Base-by-base conservation (phyloP, 2,888 invertebrate genomes). In the Caenorhabditis sp. region DNA sequence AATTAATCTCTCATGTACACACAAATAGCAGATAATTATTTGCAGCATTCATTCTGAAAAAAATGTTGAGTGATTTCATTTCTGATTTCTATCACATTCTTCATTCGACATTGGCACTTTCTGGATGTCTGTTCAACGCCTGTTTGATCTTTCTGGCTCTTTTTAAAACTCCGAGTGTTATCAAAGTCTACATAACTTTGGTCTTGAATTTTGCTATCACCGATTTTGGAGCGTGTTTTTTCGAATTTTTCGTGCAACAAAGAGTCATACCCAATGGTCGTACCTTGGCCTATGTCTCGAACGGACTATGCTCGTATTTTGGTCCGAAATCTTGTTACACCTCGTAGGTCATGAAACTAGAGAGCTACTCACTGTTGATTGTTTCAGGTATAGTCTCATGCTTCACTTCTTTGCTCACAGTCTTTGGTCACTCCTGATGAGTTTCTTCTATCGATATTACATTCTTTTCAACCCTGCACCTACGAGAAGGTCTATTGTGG, bases 391-490 rank as follows among this genome's bases (percentile, higher is more conserved):
- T 60, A 70, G 70, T 43, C 27, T 76, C 4, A 76, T 69, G 37
- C 54, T 76, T 0, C 66, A 66, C 12, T 49, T 65, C 4, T 58
- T 68, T 2, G 66, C 76, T 24, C 76, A 76, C 43, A 61, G 62
- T 3, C 21, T 76, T 0, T 76, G 76, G 76, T 71, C 71, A 0
- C 51, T 76, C 21, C 54, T 76, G 0, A 23, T 71, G 8, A 66
- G 66, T 6, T 76, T 76, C 37, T 54, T 58, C 27, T 76, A 76
- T 57, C 62, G 76, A 43, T 76, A 64, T 51, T 76, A 71, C 31
- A 71, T 76, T 19, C 43, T 76, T 17, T 67, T 68, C 23, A 58
- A 63, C 49, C 65, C 68, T 5, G 54, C 76, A 8, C 76, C 76
- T 1, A 37, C 54, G 0, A 23, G 68, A 24, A 65, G 37, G 27